These are phyloP conservation scores for Meandrusa payeni DNA, from an alignment of 2,888 invertebrate genomes.

Conservation along the genomic window DNA sequence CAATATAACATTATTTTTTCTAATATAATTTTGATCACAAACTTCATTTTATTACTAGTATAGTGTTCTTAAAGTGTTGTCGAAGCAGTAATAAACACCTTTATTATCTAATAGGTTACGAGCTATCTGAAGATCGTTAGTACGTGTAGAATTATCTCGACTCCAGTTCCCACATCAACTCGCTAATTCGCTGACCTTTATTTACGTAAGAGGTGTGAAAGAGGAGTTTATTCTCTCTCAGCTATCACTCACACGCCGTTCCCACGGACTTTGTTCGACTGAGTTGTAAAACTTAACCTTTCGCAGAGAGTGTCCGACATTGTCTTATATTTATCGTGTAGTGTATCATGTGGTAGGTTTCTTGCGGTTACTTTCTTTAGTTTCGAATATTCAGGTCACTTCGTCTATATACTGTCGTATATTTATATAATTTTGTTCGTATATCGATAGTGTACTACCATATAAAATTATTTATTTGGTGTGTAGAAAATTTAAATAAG, in stretches of 20 bases:
- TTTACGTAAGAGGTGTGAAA: conserved; percentile 65
- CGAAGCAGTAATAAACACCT: background rate
- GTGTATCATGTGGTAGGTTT: conserved; percentile 30
- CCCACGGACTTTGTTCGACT: conserved; percentile 51
- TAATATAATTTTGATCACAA: too few relatives aligned
- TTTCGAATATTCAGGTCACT: conserved; percentile 8
- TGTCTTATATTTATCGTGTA: conserved; percentile 38
- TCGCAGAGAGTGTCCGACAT: conserved; percentile 53
- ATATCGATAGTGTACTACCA: too few relatives aligned
- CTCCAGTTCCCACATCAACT: conserved; percentile 16
- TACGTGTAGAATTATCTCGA: conserved; percentile 14
- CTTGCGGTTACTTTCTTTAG: conserved; percentile 42
- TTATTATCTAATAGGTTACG: conserved; percentile 8
- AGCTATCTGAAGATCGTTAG: conserved; percentile 1
- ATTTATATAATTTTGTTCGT: too few relatives aligned
- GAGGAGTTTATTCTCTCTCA: conserved; percentile 50
- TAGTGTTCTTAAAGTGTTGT: background rate
- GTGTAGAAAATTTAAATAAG: background rate
- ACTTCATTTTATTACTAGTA: too few relatives aligned
- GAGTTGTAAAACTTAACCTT: conserved; percentile 39
- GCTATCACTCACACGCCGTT: conserved; percentile 55
- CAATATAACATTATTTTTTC: too few relatives aligned
- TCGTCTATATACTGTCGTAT: too few relatives aligned
- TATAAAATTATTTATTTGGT: too few relatives aligned
- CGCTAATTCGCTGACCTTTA: conserved; percentile 47